Conservation (phyloP, 2,797 vertebrate species). For the Threskiornis aethiopicus region DNA sequence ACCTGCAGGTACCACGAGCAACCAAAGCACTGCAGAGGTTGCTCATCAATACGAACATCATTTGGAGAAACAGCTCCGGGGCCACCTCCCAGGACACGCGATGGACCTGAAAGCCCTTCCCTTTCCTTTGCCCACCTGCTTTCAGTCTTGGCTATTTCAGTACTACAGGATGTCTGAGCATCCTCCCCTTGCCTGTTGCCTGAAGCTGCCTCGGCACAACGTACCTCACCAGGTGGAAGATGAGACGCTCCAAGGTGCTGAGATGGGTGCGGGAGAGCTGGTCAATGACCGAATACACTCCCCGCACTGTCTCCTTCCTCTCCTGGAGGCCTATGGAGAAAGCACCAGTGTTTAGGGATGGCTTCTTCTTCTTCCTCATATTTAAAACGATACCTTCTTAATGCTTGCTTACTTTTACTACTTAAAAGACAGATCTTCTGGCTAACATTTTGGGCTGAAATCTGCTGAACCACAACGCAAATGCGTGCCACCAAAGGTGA, state of each 20-base stretch:
- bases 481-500: fast-evolving
- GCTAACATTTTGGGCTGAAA: background rate
- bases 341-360: background rate
- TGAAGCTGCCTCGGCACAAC: background rate
- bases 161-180: background rate
- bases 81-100: background rate
- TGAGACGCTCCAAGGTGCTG: conserved; percentile 92
- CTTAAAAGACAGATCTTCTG: background rate
- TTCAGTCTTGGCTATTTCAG: fast-evolving
- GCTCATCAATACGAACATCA: background rate
- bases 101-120: background rate
- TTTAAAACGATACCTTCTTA: background rate
- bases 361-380: background rate
- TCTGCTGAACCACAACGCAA: background rate
- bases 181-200: background rate
- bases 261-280: conserved; percentile 96
- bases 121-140: background rate
- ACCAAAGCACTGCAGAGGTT: background rate
- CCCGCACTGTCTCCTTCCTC: conserved; percentile 87
- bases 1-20: fast-evolving
- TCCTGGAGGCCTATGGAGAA: conserved; percentile 87
- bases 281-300: conserved; percentile 93
- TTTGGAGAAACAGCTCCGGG: background rate
- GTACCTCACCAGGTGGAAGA: conserved; percentile 97
- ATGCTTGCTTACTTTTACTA: background rate